Evolutionary conservation across 2,888 invertebrate species (phyloP).

Genomic region (Parnassius mnemosyne): DNA sequence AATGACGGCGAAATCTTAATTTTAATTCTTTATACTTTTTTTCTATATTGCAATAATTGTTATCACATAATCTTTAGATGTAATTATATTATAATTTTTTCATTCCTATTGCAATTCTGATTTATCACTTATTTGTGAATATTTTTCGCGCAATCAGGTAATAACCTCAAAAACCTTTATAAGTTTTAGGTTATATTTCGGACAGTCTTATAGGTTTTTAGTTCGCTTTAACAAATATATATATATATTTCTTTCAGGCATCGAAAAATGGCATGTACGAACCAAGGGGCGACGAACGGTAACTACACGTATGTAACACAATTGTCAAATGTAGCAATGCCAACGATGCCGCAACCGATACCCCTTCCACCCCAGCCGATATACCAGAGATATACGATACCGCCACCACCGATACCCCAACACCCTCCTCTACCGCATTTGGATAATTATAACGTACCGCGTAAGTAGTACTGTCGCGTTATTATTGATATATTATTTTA

Average conservation of each 20-base stretch:
- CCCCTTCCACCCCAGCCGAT: slow-evolving; percentile 12
- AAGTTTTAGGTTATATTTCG: too few species aligned
- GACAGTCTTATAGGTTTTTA: too few species aligned
- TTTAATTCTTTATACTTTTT: too few species aligned
- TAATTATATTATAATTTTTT: too few species aligned
- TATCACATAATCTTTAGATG: too few species aligned
- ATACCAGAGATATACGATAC: slow-evolving; percentile 28
- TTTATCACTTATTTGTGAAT: too few species aligned
- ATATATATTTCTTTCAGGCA: slow-evolving; percentile 33
- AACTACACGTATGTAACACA: slow-evolving; percentile 44
- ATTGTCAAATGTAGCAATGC: slow-evolving; percentile 33
- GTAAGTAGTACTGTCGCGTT: slow-evolving; percentile 37
- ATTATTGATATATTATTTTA: too few species aligned
- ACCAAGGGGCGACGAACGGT: slow-evolving; percentile 41
- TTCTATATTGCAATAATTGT: too few species aligned
- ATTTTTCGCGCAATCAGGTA: too few species aligned
- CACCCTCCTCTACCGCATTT: slow-evolving; percentile 24
- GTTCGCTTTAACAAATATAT: not conserved
- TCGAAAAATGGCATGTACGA: slow-evolving; percentile 32
- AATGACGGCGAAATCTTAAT: too few species aligned
- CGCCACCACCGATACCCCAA: slow-evolving; percentile 23
- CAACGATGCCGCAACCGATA: slow-evolving; percentile 29
- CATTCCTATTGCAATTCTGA: too few species aligned
- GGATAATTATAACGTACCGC: slow-evolving; percentile 41
- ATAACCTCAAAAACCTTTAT: too few species aligned